Evolutionary conservation across 92 coral and sea anemone genomes (phyloP).

Genomic region (Paragorgia papillata): DNA sequence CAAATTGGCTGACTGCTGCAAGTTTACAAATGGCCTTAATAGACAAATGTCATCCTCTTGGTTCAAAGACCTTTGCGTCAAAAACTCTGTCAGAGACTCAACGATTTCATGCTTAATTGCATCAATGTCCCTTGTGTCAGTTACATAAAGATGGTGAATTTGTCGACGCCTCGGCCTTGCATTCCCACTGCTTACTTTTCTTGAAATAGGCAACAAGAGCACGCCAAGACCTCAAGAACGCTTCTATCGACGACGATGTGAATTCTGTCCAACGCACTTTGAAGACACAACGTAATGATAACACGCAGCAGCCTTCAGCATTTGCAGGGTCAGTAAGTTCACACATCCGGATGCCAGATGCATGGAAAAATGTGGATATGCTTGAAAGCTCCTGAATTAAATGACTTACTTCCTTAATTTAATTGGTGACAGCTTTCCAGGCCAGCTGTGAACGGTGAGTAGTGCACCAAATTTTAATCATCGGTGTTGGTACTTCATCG

Average conservation of each 20-base stretch:
- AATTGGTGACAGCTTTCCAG: constrained; percentile 26
- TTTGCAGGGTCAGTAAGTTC: constrained; percentile 24
- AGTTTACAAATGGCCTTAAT: constrained; percentile 23
- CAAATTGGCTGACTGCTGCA: constrained; percentile 21
- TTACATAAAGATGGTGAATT: constrained; percentile 19
- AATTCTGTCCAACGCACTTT: constrained; percentile 42
- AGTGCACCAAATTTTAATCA: constrained; percentile 31
- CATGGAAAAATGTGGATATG: constrained; percentile 27
- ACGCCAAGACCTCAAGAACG: constrained; percentile 22
- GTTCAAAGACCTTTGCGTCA: constrained; percentile 21
- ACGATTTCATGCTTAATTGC: constrained; percentile 16
- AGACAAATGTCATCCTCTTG: constrained; percentile 16
- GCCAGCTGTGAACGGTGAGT: constrained; percentile 32
- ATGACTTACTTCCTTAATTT: too few relatives aligned
- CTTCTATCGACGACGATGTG: constrained; percentile 17
- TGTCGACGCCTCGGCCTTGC: too few relatives aligned
- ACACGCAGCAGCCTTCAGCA: constrained; percentile 26
- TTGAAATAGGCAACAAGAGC: constrained; percentile 19
- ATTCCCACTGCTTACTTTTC: constrained; percentile 13
- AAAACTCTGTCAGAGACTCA: constrained; percentile 21
- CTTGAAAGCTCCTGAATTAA: constrained; percentile 4
- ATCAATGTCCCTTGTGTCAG: constrained; percentile 12
- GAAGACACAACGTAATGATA: constrained; percentile 17
- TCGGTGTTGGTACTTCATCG: constrained; percentile 23
- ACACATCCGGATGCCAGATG: constrained; percentile 34